Evolutionary conservation across 1,140 invertebrate genomes (phyloP), one percentile per base, ranked within the genome.

Genomic region (Lycorma delicatula): DNA sequence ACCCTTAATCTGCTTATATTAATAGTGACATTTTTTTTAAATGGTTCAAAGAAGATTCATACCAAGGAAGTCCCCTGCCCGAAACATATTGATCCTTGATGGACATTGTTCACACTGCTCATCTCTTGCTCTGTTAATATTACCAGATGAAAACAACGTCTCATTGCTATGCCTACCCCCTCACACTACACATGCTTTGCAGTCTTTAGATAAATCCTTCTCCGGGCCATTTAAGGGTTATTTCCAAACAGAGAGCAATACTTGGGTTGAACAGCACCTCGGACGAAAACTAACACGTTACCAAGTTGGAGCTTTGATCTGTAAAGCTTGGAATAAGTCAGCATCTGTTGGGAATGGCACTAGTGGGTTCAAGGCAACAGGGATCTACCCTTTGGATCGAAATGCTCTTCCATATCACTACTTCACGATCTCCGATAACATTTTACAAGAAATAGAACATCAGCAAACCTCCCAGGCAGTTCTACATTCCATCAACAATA

Each of bases 1-100:
- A 64, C 36, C 59, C 68, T 63, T 70, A 71, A 54, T 73, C 70
- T 22, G 60, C 64, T 0, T 71, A 71, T 52, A 56, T 74, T 13
- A 74, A 62, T 47, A 26, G 68, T 16, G 64, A 68, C 26, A 34
- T 74, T 25, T 73, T 75, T 59, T 58, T 65, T 1, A 66, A 70
- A 56, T 74, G 68, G 68, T 54, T 72, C 4, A 66, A 61, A 48
- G 64, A 68, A 54, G 64, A 68, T 31, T 73, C 61, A 26, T 73
- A 28, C 54, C 56, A 5, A 55, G 60, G 44, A 66, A 64, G 46
- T 56, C 61, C 36, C 16, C 48, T 27, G 63, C 62, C 44, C 64
- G 58, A 58, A 61, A 63, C 12, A 29, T 63, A 16, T 26, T 66
- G 1, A 60, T 66, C 27, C 25, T 66, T 13, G 61, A 66, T 60